phyloP scores from a whole-genome alignment of 2,797 vertebrate genomes.

The Enteromius unitaeniatus region DNA sequence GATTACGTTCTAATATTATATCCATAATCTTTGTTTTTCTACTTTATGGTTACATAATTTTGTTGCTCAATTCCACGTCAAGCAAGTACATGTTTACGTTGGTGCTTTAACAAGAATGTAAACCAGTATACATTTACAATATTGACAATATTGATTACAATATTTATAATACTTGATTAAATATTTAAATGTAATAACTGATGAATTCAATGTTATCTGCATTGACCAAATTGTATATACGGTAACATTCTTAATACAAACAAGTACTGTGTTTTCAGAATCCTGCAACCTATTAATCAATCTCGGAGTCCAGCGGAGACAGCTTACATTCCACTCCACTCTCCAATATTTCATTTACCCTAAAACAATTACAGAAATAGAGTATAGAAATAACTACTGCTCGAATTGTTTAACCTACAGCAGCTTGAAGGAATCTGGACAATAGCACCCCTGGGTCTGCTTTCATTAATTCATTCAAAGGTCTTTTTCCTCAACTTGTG shows the following conservation, averaged over 20 bases:
- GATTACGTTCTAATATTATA: neutral
- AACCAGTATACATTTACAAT: neutral
- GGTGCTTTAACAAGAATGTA: neutral
- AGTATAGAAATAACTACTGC: conserved; percentile 7
- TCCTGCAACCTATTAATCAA: neutral
- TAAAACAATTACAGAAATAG: conserved; percentile 3
- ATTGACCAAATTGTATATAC: neutral
- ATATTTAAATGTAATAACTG: no score
- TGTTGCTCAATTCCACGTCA: no score
- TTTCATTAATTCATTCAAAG: conserved; percentile 27
- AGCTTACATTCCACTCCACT: neutral
- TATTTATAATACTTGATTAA: neutral
- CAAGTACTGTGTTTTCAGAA: neutral
- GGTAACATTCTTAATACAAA: neutral
- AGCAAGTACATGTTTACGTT: neutral
- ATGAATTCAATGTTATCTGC: neutral
- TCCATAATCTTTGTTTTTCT: no score
- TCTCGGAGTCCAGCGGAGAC: neutral
- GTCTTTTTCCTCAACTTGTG: conserved; percentile 26
- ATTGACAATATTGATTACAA: neutral
- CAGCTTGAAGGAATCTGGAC: conserved; percentile 1
- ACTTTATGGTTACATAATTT: no score
- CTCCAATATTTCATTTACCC: neutral
- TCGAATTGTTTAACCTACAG: conserved; percentile 26
- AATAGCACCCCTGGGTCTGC: neutral